These are phyloP conservation scores for Cotesia glomerata DNA, from an alignment of 1,140 invertebrate genomes.

Conservation along the genomic window DNA sequence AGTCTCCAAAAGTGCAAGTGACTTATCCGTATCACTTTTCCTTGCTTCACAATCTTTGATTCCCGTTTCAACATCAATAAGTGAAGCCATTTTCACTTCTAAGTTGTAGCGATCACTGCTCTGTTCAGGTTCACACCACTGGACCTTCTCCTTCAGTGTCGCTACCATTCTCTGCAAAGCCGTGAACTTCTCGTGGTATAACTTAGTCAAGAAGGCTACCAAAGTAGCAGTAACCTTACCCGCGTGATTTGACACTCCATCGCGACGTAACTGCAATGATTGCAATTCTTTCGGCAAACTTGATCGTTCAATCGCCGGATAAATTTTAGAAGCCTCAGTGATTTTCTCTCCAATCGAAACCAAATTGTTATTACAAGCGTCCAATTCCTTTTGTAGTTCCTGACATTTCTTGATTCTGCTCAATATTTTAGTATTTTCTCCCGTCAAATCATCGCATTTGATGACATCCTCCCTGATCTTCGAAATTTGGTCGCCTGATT, in stretches of 20 bases:
- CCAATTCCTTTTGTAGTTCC: slow-evolving; percentile 73
- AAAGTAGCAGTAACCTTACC: slow-evolving; percentile 84
- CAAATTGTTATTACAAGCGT: slow-evolving; percentile 63
- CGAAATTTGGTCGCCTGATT: slow-evolving; percentile 71
- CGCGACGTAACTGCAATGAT: slow-evolving; percentile 78
- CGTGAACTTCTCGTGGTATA: slow-evolving; percentile 83
- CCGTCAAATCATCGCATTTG: slow-evolving; percentile 90
- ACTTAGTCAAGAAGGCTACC: slow-evolving; percentile 83
- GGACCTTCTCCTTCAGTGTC: slow-evolving; percentile 84
- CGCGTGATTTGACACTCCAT: slow-evolving; percentile 74
- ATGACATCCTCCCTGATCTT: slow-evolving; percentile 84
- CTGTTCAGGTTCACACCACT: slow-evolving; percentile 89
- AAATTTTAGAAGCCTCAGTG: slow-evolving; percentile 70
- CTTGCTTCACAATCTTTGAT: slow-evolving; percentile 73
- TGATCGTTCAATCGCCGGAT: slow-evolving; percentile 80
- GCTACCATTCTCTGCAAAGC: slow-evolving; percentile 80
- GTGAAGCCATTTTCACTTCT: slow-evolving; percentile 86
- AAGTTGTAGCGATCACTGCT: slow-evolving; percentile 89
- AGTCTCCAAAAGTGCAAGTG: slow-evolving; percentile 70
- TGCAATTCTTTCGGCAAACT: slow-evolving; percentile 80
- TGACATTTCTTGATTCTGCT: slow-evolving; percentile 77
- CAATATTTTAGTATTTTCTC: slow-evolving; percentile 83
- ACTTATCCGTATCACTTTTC: slow-evolving; percentile 72
- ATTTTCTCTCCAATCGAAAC: slow-evolving; percentile 68
- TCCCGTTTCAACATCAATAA: slow-evolving; percentile 78